These are phyloP conservation scores for Enteromius paludinosus DNA, from an alignment of 2,797 vertebrate genomes.

Conservation along the genomic window DNA sequence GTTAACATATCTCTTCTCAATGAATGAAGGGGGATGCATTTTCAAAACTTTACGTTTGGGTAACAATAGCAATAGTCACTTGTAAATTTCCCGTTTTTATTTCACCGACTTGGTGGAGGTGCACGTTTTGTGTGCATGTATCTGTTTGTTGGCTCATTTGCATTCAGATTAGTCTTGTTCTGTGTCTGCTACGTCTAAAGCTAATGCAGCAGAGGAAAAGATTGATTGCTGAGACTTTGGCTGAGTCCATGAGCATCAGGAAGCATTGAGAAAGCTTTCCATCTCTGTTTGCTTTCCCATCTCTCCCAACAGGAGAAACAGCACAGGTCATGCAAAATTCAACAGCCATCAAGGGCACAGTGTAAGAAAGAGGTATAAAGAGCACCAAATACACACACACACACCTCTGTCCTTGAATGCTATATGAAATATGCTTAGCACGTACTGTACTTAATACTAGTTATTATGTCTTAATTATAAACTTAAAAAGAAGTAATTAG, in stretches of 20 bases:
- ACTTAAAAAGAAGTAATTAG: too few relatives aligned
- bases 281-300: slow-evolving; percentile 56
- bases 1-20: slow-evolving; percentile 2
- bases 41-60: background rate
- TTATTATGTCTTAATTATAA: background rate
- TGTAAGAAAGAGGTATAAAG: slow-evolving; percentile 33
- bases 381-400: slow-evolving; percentile 13
- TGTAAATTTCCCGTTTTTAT: background rate
- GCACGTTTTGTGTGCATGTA: slow-evolving; percentile 21
- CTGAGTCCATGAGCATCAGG: slow-evolving; percentile 54
- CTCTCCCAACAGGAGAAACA: slow-evolving; percentile 20
- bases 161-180: slow-evolving; percentile 59
- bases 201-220: slow-evolving; percentile 35
- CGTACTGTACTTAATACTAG: background rate
- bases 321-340: slow-evolving; percentile 60
- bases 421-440: background rate
- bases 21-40: background rate
- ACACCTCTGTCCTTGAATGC: slow-evolving; percentile 29
- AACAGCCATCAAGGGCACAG: slow-evolving; percentile 43
- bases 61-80: background rate
- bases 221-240: slow-evolving; percentile 52
- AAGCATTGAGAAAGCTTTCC: slow-evolving; percentile 54
- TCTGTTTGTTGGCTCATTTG: slow-evolving; percentile 59
- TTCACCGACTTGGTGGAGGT: background rate
- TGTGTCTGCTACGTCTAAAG: slow-evolving; percentile 22